phyloP scores from a whole-genome alignment of 2,113 vertebrate genomes.

The Ptilonorhynchus violaceus region DNA sequence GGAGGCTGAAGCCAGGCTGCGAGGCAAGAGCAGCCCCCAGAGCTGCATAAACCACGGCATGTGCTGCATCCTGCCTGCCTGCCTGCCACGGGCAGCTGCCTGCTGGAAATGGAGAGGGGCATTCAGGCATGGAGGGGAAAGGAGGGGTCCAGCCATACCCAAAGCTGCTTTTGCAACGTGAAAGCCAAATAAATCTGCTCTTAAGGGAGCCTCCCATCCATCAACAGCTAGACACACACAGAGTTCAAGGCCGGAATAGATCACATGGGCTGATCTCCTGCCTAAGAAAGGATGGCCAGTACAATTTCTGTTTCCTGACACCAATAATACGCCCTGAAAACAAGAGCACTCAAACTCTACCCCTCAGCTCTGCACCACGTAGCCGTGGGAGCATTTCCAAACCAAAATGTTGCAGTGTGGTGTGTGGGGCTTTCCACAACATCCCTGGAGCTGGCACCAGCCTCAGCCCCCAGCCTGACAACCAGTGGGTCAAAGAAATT shows the following conservation, averaged over 20 bases:
- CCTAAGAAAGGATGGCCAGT: neutral
- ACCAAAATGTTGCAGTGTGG: neutral
- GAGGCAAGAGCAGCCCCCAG: neutral
- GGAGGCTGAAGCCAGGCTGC: neutral
- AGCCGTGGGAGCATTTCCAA: neutral
- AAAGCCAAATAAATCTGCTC: slow-evolving; percentile 18
- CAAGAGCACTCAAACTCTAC: neutral
- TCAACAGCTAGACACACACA: neutral
- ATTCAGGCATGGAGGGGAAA: neutral
- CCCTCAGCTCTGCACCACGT: neutral
- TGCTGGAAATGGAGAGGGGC: neutral
- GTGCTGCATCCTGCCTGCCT: neutral
- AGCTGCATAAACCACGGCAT: neutral
- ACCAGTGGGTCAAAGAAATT: neutral
- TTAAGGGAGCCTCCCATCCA: neutral
- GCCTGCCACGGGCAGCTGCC: neutral
- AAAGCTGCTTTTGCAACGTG: neutral
- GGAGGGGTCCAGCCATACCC: neutral
- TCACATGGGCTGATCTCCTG: neutral
- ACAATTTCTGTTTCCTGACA: neutral
- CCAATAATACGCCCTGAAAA: neutral
- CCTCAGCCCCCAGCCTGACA: neutral
- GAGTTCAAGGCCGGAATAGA: neutral
- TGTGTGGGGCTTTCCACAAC: neutral
- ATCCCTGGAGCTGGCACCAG: neutral